phyloP scores from a whole-genome alignment of 2,888 invertebrate genomes.

The Aphidius colemani region DNA sequence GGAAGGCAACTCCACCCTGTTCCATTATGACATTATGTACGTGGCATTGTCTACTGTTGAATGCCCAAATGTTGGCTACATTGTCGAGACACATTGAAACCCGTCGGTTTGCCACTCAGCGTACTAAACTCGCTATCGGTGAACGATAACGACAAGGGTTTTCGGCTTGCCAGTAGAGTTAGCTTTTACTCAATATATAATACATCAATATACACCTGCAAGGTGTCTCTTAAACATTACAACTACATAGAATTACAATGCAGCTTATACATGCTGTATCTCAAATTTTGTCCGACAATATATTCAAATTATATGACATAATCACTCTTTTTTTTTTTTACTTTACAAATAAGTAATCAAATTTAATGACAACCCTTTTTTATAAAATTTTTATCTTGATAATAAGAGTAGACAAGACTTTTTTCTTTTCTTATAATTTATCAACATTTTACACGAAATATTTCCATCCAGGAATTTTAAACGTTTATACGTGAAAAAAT shows the following conservation, averaged over 20 bases:
- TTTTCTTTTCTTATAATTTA: no score
- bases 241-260: background rate
- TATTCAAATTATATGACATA: no score
- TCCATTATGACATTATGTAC: slow-evolving; percentile 59
- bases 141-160: slow-evolving; percentile 19
- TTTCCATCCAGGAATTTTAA: no score
- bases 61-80: slow-evolving; percentile 59
- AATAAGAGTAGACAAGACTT: no score
- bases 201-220: no score
- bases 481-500: no score
- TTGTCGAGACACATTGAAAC: slow-evolving; percentile 55
- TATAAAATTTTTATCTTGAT: no score
- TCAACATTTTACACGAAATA: no score
- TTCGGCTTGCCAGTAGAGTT: slow-evolving; percentile 1
- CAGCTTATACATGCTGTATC: background rate
- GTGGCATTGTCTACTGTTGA: slow-evolving; percentile 55
- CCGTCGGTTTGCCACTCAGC: slow-evolving; percentile 45
- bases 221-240: background rate
- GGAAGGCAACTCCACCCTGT: slow-evolving; percentile 40
- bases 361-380: no score
- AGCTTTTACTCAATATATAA: no score
- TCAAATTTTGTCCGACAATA: background rate
- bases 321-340: no score
- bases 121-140: slow-evolving; percentile 43
- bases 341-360: background rate